Conservation (phyloP, 1,140 invertebrate species). For the Riptortus pedestris region DNA sequence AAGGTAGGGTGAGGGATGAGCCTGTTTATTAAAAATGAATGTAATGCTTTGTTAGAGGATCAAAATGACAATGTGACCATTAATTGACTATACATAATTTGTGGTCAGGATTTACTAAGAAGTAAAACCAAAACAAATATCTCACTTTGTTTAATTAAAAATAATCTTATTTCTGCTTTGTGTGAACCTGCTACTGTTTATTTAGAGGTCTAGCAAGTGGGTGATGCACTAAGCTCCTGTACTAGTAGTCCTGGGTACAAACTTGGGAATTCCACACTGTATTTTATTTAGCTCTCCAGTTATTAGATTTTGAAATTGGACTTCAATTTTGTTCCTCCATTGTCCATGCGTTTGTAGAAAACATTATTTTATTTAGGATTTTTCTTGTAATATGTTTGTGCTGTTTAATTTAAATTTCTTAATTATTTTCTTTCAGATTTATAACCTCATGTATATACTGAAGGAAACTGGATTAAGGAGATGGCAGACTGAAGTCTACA, state of each 20-base stretch:
- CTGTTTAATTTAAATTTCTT: too few species aligned
- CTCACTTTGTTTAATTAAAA: neutral
- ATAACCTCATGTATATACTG: slow-evolving; percentile 16
- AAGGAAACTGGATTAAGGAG: slow-evolving; percentile 15
- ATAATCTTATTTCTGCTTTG: neutral
- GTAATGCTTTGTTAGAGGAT: neutral
- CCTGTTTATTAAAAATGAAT: neutral
- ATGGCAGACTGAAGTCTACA: slow-evolving; percentile 23
- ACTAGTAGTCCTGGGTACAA: neutral
- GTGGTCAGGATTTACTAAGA: neutral
- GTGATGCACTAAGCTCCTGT: neutral
- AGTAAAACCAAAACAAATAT: neutral
- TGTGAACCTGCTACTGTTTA: neutral
- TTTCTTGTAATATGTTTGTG: too few species aligned
- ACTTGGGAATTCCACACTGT: neutral
- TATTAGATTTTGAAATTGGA: neutral
- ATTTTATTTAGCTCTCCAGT: neutral
- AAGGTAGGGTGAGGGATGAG: neutral
- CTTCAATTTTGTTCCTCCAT: too few species aligned
- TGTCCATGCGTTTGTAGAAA: too few species aligned
- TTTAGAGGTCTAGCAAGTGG: neutral
- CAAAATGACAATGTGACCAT: neutral
- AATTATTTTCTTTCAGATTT: slow-evolving; percentile 25
- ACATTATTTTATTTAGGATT: too few species aligned
- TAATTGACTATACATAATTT: neutral